These are phyloP conservation scores for Sweltsa coloradensis DNA, from an alignment of 1,140 invertebrate genomes.

Conservation along the genomic window DNA sequence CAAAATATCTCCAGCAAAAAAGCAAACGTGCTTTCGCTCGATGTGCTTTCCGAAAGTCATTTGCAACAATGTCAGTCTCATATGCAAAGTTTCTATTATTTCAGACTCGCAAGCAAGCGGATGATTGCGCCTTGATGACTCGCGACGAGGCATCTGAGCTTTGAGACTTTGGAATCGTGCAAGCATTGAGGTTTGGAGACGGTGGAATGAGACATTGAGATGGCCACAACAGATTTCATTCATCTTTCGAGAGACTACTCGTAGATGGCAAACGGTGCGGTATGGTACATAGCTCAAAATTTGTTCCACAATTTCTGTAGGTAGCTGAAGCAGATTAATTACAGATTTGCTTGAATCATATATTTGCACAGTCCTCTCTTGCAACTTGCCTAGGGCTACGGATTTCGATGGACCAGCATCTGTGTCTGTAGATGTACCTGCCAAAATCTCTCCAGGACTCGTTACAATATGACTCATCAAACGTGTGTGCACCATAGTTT, in stretches of 20 bases:
- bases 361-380: no score
- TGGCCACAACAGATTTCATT: constrained; percentile 62
- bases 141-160: constrained; percentile 76
- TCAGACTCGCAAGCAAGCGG: constrained; percentile 75
- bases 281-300: constrained; percentile 60
- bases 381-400: no score
- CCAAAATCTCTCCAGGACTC: no score
- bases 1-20: constrained; percentile 72
- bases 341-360: no score
- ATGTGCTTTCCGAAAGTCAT: constrained; percentile 89
- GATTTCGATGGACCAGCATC: no score
- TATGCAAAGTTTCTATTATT: constrained; percentile 79
- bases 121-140: constrained; percentile 72
- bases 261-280: constrained; percentile 59
- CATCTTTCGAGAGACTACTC: constrained; percentile 63
- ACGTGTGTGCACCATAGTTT: no score
- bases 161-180: constrained; percentile 72
- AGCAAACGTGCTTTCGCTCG: constrained; percentile 78
- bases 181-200: constrained; percentile 64
- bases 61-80: constrained; percentile 72
- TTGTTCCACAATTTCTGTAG: constrained; percentile 65
- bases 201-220: constrained; percentile 69
- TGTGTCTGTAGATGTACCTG: no score
- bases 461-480: no score
- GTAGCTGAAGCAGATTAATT: constrained; percentile 52